These are phyloP conservation scores for Pelobates fuscus DNA, from an alignment of 2,113 vertebrate genomes.

Conservation along the genomic window DNA sequence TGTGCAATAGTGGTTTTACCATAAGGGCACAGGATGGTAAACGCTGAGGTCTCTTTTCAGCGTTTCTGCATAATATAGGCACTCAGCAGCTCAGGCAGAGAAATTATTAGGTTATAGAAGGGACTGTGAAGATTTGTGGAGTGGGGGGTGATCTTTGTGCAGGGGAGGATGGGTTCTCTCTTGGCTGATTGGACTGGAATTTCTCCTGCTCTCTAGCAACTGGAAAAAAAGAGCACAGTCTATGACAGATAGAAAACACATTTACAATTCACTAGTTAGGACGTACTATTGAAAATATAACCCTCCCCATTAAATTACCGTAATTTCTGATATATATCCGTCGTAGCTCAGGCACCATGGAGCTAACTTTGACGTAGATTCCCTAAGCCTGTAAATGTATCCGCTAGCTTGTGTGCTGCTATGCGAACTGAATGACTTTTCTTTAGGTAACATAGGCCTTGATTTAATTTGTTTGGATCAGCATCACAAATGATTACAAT, in stretches of 20 bases:
- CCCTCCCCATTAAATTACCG: constrained; percentile 24
- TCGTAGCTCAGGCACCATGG: background rate
- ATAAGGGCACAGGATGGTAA: constrained; percentile 12
- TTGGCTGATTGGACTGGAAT: constrained; percentile 41
- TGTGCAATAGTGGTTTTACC: background rate
- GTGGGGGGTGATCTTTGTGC: background rate
- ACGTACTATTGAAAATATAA: background rate
- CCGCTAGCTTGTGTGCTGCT: too few relatives aligned
- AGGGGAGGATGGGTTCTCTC: constrained; percentile 32
- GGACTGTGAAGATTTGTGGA: constrained; percentile 8
- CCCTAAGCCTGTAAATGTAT: too few relatives aligned
- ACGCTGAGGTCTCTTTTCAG: background rate
- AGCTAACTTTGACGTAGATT: too few relatives aligned
- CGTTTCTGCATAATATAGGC: background rate
- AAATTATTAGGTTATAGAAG: background rate
- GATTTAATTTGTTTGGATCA: too few relatives aligned
- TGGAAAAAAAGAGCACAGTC: background rate
- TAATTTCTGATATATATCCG: constrained; percentile 11
- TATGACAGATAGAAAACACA: constrained; percentile 33
- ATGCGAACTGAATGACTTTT: too few relatives aligned
- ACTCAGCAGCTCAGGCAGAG: constrained; percentile 3
- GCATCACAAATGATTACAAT: too few relatives aligned
- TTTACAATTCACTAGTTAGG: constrained; percentile 17
- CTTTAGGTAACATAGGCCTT: too few relatives aligned
- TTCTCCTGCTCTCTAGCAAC: constrained; percentile 19